Percentiles rank a stretch among this genome's conserved stretches.
phyloP scores from a whole-genome alignment of 2,797 vertebrate genomes.

The Ceryle rudis region DNA sequence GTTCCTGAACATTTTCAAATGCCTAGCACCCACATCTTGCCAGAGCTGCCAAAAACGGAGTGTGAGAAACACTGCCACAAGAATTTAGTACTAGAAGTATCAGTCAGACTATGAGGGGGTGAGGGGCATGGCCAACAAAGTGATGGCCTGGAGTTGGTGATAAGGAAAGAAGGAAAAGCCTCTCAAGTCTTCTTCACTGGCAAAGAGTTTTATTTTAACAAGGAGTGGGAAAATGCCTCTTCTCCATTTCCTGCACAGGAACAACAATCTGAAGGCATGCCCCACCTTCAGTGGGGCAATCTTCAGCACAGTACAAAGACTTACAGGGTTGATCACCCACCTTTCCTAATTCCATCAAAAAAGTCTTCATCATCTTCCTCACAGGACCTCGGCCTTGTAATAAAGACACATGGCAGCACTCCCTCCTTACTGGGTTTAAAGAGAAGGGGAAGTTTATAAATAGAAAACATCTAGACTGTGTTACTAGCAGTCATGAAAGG shows the following conservation, averaged over 20 bases:
- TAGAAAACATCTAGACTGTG: background rate
- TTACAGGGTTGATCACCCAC: background rate
- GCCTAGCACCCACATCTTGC: background rate
- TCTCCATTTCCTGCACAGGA: background rate
- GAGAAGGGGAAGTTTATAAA: background rate
- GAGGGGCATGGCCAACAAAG: background rate
- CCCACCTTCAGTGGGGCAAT: background rate
- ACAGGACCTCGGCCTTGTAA: background rate
- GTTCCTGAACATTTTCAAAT: background rate
- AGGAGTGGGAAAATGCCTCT: background rate
- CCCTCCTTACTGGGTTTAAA: background rate
- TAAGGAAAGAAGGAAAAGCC: background rate
- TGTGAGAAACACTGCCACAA: background rate
- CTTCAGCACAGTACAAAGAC: background rate
- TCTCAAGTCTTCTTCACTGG: background rate
- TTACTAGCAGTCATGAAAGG: background rate
- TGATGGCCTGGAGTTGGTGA: background rate
- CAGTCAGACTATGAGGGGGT: background rate
- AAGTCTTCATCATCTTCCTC: background rate
- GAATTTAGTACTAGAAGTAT: background rate
- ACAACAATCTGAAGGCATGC: fast-evolving
- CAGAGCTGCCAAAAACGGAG: background rate
- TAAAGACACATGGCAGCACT: background rate
- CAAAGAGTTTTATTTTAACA: background rate
- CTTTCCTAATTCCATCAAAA: background rate